A percentile compares a stretch with the other conserved stretches of the same genome.
These are phyloP conservation scores for Centropristis striata DNA, from an alignment of 2,113 vertebrate species.

Conservation along the genomic window DNA sequence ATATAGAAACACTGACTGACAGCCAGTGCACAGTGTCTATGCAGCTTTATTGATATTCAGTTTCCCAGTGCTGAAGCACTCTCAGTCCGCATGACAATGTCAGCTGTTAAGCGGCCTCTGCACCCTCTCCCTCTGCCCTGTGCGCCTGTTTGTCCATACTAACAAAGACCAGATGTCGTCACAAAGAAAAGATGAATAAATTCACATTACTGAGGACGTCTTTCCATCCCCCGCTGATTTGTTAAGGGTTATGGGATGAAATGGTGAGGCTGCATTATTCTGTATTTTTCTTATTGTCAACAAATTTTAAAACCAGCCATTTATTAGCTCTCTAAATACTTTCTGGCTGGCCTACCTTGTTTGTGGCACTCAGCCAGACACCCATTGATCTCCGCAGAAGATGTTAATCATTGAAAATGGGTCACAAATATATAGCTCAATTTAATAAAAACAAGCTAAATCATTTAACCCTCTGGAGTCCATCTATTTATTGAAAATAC, in stretches of 20 bases:
- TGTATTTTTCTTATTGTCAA: not conserved
- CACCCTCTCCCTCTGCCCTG: not conserved
- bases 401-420: not conserved
- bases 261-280: not conserved
- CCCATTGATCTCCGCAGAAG: not conserved
- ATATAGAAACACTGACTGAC: conserved; percentile 19
- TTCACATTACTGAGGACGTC: not conserved
- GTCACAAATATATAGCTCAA: not conserved
- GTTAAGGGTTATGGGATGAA: not conserved
- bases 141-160: conserved; percentile 21
- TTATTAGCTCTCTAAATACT: not conserved
- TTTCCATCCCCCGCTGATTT: not conserved
- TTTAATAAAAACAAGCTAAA: not conserved
- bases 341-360: not conserved
- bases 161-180: conserved; percentile 49
- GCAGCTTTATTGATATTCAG: conserved; percentile 64
- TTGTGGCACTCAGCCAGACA: not conserved
- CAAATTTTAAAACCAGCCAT: not conserved
- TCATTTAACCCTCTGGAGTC: too few relatives aligned
- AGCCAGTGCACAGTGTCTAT: conserved; percentile 32
- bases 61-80: conserved; percentile 27
- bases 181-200: not conserved
- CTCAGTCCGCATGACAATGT: conserved; percentile 20
- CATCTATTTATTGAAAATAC: too few relatives aligned
- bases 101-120: conserved; percentile 49